Base-by-base conservation (phyloP, 30 jellyfish, hydroid and myxozoan species). In the Phacellophora camtschatica region DNA sequence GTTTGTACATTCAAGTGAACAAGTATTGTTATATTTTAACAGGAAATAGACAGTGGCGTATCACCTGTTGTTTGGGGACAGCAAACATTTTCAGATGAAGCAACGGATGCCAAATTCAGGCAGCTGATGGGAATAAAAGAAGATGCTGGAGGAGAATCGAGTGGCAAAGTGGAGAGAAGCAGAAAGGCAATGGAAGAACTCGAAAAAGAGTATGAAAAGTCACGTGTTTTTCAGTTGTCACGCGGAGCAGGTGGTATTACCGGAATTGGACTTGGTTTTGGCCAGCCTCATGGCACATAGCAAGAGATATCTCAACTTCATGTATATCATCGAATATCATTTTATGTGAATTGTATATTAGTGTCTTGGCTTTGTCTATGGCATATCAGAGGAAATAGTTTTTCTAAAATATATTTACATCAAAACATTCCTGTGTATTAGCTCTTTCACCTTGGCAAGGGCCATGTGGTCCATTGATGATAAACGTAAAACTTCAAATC, bases 171-270 rank as follows among this genome's bases (percentile, higher is more conserved):
- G 0, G 95, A 84, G 70, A 68, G 64, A 66, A 85, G 98, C 79
- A 71, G 91, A 70, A 81, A 85, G 71, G 96, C 91, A 27, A 56
- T 91, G 85, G 96, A 84, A 36, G 95, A 91, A 46, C 94, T 91
- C 15, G 96, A 85, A 54, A 91, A 77, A 65, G 98, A 91, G 64
- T 91, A 91, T 57, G 98, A 91, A 64, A 85, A 85, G 45, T 91
- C 98, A 29, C 90, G 98, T 15, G 96, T 81, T 23, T 91, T 91
- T 63, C 98, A 91, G 68, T 34, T 91, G 27, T 91, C 98, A 20
- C 86, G 98, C 5, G 98, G 98, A 15, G 98, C 98, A 20, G 98
- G 98, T 49, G 98, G 98, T 4, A 72, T 81, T 0, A 91, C 98
- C 19, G 98, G 98, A 3, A 91, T 91, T 7, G 98, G 98, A 23